Percentiles rank a stretch among this genome's conserved stretches.
Evolutionary conservation across 2,888 invertebrate species (phyloP).

Genomic region (Lepidonotus clava): DNA sequence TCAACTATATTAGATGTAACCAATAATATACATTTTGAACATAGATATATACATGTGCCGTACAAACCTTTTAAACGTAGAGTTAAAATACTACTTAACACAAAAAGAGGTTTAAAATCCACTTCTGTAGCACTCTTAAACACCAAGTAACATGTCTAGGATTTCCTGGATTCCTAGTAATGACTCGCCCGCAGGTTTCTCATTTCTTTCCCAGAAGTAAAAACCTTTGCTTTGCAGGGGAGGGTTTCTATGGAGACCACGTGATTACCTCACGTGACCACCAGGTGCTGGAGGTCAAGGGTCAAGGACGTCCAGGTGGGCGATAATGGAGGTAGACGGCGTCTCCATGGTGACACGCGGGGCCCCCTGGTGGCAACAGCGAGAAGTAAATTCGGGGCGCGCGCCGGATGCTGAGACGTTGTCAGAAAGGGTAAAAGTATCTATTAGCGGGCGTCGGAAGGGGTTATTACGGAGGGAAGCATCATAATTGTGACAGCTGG

Average conservation of each 20-base stretch:
- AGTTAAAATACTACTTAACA: neutral
- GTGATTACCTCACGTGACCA: conserved; percentile 13
- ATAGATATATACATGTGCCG: neutral
- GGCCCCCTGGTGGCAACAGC: conserved; percentile 1
- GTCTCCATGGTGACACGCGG: neutral
- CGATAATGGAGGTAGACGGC: neutral
- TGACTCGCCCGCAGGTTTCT: neutral
- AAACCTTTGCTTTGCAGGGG: neutral
- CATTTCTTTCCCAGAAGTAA: neutral
- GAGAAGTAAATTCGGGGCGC: neutral
- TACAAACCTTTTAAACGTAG: neutral
- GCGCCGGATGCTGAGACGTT: neutral
- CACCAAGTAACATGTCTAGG: neutral
- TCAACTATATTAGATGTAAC: neutral
- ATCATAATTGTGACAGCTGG: neutral
- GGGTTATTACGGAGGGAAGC: neutral
- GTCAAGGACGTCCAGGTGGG: conserved; percentile 22
- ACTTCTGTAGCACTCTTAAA: neutral
- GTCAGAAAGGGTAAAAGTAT: conserved; percentile 20
- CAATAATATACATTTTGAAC: neutral
- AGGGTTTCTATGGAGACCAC: neutral
- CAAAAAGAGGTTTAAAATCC: neutral
- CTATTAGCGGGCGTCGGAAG: neutral
- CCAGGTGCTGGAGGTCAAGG: neutral
- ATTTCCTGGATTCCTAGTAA: neutral